Base-by-base conservation (phyloP, 2,888 invertebrate genomes). In the Oxystoma pomonae region DNA sequence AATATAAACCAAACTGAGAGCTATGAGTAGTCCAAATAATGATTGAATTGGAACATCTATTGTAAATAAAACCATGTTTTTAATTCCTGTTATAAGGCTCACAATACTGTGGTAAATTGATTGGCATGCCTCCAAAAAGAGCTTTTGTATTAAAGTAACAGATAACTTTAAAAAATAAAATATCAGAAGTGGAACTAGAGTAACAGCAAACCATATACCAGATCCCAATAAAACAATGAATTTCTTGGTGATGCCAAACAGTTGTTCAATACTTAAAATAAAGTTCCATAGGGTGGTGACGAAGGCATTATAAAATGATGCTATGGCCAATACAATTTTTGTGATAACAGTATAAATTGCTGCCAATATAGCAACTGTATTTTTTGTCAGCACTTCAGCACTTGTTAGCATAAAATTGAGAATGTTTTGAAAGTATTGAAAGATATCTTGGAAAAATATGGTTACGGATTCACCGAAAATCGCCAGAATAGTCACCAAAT, bases 11-110 rank as follows among this genome's bases (percentile, higher is more conserved):
- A 77, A 64, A 65, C 75, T 74, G 20, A 66, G 57, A 16, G 70
- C 73, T 19, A 73, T 65, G 5, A 74, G 3, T 58, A 78, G 61
- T 16, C 77, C 76, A 59, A 69, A 66, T 18, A 72, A 18, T 19
- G 76, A 72, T 70, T 78, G 76, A 12, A 74, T 35, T 19, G 77
- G 75, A 20, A 77, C 71, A 71, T 78, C 77, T n/a, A 70, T 71
- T 20, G 76, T 22, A 71, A 77, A 77, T 19, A 63, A 22, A 60
- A 68, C 64, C 55, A 62, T 51, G 19, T 60, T 58, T 49, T 64
- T 61, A 53, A 61, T 55, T 21, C 65, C 20, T 35, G 57, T 22
- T 62, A 56, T 69, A 12, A 63, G 53, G 61, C 50, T 49, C 20
- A 66, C n/a, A 17, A 62, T 21, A 51, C 57, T 60, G 52, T 20